phyloP scores from a whole-genome alignment of 2,888 invertebrate genomes.

The Nesidiocoris tenuis region DNA sequence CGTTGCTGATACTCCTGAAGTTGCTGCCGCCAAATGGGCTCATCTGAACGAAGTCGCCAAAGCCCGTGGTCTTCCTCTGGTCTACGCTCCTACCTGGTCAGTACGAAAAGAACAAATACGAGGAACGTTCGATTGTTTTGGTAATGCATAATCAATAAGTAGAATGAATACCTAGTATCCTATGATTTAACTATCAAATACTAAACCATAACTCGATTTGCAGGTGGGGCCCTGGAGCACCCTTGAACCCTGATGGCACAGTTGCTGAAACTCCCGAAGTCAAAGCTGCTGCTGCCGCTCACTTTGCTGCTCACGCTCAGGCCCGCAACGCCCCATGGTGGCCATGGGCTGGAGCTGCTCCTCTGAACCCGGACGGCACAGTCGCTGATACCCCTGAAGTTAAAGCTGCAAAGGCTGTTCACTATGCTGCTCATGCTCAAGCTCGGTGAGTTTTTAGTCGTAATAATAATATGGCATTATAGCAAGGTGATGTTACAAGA shows the following conservation, averaged over 20 bases:
- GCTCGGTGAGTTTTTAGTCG: conserved; percentile 40
- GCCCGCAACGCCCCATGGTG: conserved; percentile 39
- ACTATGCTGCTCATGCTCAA: conserved; percentile 42
- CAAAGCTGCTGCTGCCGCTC: conserved; percentile 55
- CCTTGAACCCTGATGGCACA: conserved; percentile 46
- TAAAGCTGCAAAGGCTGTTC: conserved; percentile 56
- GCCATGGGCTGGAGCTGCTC: conserved; percentile 40
- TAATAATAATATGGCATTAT: not conserved
- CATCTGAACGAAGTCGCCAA: conserved; percentile 50
- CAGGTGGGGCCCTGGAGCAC: conserved; percentile 44
- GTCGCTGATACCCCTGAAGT: conserved; percentile 45
- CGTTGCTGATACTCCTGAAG: conserved; percentile 50
- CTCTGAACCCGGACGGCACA: conserved; percentile 41
- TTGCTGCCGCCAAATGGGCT: conserved; percentile 55
- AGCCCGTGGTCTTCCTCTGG: conserved; percentile 39
- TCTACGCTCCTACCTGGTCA: conserved; percentile 35
- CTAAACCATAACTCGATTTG: too few species aligned
- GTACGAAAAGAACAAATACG: too few species aligned
- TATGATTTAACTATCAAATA: too few species aligned
- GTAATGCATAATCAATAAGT: too few species aligned
- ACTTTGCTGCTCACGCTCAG: conserved; percentile 49
- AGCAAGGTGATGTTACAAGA: not conserved
- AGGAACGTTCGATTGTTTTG: too few species aligned
- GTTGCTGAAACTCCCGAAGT: conserved; percentile 50
- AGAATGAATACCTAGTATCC: too few species aligned